phyloP scores from a whole-genome alignment of 2,888 invertebrate genomes.

The Polyommatus iphigenia region DNA sequence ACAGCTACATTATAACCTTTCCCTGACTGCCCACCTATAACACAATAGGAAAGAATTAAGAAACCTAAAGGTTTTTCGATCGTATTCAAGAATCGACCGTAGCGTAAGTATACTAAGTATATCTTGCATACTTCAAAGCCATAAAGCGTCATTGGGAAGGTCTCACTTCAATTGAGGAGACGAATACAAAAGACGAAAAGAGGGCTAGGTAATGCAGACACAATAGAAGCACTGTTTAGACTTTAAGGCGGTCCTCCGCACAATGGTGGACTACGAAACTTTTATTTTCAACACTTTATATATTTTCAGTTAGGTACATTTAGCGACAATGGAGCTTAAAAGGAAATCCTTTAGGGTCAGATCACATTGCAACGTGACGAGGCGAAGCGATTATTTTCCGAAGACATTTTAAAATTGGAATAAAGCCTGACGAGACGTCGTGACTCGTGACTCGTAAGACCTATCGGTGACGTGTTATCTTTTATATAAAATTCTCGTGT shows the following conservation, averaged over 20 bases:
- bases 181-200: slow-evolving; percentile 76
- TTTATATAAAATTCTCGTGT: too few species aligned
- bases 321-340: slow-evolving; percentile 19
- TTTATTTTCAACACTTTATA: slow-evolving; percentile 71
- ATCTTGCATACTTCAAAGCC: slow-evolving; percentile 74
- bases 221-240: slow-evolving; percentile 78
- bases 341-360: neutral
- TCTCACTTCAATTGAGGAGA: slow-evolving; percentile 75
- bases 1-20: neutral
- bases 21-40: neutral
- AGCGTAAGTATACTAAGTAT: slow-evolving; percentile 45
- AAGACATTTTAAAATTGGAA: too few species aligned
- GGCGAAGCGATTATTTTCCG: too few species aligned
- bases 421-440: too few species aligned
- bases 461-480: too few species aligned
- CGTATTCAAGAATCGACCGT: slow-evolving; percentile 46
- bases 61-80: neutral
- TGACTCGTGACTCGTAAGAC: too few species aligned
- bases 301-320: slow-evolving; percentile 54
- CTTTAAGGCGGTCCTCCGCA: slow-evolving; percentile 66
- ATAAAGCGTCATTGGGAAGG: slow-evolving; percentile 76
- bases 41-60: slow-evolving; percentile 2
- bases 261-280: slow-evolving; percentile 71
- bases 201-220: slow-evolving; percentile 78
- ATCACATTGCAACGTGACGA: neutral